Evolutionary conservation across 1,140 invertebrate genomes (phyloP).

Genomic region (Coptotermes formosanus): DNA sequence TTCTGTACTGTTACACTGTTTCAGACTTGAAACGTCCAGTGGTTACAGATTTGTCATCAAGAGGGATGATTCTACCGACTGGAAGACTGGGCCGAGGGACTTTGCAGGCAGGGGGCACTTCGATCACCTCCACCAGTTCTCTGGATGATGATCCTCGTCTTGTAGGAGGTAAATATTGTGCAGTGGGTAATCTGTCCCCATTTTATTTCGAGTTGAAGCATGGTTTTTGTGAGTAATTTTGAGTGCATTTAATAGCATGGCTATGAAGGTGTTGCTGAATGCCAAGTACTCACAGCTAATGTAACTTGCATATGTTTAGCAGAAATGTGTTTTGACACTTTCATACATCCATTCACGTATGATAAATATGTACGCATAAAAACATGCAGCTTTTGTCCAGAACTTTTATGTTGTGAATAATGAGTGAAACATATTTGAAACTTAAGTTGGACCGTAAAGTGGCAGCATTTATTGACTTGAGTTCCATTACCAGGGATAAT

Average conservation of each 20-base stretch:
- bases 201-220: neutral
- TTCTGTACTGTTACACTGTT: neutral
- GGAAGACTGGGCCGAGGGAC: slow-evolving; percentile 17
- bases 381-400: no score
- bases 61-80: slow-evolving; percentile 25
- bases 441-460: no score
- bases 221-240: neutral
- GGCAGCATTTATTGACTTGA: no score
- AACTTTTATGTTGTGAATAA: no score
- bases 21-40: slow-evolving; percentile 35
- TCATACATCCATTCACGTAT: no score
- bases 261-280: no score
- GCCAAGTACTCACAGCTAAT: no score
- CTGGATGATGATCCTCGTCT: slow-evolving; percentile 57
- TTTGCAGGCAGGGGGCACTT: slow-evolving; percentile 27
- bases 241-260: neutral
- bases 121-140: slow-evolving; percentile 42
- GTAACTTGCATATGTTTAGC: no score
- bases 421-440: no score
- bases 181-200: neutral
- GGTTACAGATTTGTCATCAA: slow-evolving; percentile 10
- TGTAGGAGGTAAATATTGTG: slow-evolving; percentile 52
- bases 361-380: no score
- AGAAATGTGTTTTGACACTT: no score
- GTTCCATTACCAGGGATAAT: no score